Percentiles rank a stretch among this genome's conserved stretches.
Evolutionary conservation across 2,888 invertebrate species (phyloP).

Genomic region (Caenorhabditis macrosperma): DNA sequence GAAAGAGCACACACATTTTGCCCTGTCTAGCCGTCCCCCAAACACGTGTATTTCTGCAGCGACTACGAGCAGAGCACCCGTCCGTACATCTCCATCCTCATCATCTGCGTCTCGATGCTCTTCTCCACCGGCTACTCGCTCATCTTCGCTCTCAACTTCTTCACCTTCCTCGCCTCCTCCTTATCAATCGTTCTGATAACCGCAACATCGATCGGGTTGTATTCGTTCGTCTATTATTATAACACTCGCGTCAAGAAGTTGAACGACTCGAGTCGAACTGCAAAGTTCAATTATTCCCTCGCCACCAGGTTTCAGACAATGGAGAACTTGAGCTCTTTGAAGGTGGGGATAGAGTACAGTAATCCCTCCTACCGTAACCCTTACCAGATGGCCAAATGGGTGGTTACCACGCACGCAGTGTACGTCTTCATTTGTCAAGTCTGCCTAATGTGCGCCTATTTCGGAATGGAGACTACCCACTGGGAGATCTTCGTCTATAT

Average conservation of each 20-base stretch:
- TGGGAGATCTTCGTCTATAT: slow-evolving; percentile 39
- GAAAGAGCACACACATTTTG: too few relatives aligned
- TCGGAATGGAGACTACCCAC: slow-evolving; percentile 7
- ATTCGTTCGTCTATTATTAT: slow-evolving; percentile 27
- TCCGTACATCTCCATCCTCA: slow-evolving; percentile 25
- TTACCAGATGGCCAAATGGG: slow-evolving; percentile 48
- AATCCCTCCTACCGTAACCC: background rate
- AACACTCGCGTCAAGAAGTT: slow-evolving; percentile 16
- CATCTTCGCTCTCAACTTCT: slow-evolving; percentile 37
- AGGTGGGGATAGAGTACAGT: slow-evolving; percentile 16
- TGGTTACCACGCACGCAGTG: slow-evolving; percentile 25
- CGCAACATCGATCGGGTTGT: slow-evolving; percentile 6
- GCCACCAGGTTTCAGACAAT: slow-evolving; percentile 33
- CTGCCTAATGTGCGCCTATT: slow-evolving; percentile 15
- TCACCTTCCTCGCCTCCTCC: slow-evolving; percentile 22
- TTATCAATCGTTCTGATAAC: slow-evolving; percentile 14
- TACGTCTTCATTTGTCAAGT: slow-evolving; percentile 36
- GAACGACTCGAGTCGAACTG: slow-evolving; percentile 4
- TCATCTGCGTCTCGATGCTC: slow-evolving; percentile 30
- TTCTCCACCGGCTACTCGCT: slow-evolving; percentile 30
- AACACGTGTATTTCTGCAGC: background rate
- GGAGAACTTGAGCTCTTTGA: slow-evolving; percentile 37
- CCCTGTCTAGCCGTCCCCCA: too few relatives aligned
- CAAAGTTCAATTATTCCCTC: slow-evolving; percentile 16
- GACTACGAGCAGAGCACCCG: slow-evolving; percentile 35